Base-by-base conservation (phyloP, 2,113 vertebrate species). In the Microcebus ravelobensis region DNA sequence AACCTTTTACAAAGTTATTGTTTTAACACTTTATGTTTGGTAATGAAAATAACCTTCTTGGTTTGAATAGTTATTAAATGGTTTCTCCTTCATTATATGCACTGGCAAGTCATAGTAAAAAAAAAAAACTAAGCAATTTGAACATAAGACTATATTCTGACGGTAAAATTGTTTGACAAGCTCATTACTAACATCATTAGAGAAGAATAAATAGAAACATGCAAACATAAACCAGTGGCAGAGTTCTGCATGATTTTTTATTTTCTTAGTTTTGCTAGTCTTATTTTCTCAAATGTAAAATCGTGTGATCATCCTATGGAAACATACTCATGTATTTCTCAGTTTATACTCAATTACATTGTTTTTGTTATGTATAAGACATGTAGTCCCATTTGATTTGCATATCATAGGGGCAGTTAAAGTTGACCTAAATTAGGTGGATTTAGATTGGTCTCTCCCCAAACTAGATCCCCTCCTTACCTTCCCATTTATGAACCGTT, bases 161-260 rank as follows among this genome's bases (percentile, higher is more conserved):
- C n/a, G 92, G 61, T 68, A 76, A 89, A 57, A 34, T 76, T 90
- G 61, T 92, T 92, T 93, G 61, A 86, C 31, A 77, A 77, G 42
- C 45, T 63, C 61, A 77, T 86, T 83, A 70, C 7, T 68, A 79
- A 71, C 17, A 59, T 65, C 45, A 59, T 90, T 83, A 71, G 34
- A 86, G 23, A 87, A 96, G 25, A 85, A 59, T 50, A 83, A 82
- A 95, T 87, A 87, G 31, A 82, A 90, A 65, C n/a, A 84, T 21
- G 71, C n/a, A 87, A 73, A 73, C 11, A 84, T 34, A 70, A 83
- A 77, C 52, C n/a, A 55, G 36, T 12, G 79, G 13, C 65, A 73
- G 31, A 94, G 34, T 59, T 65, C 13, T 31, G 81, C 68, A 70
- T 57, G 34, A 70, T 59, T 67, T 77, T n/a, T 79, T 73, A 59